These are phyloP conservation scores for Nyleta sp. DNA, from an alignment of 2,888 invertebrate genomes.

Conservation along the genomic window DNA sequence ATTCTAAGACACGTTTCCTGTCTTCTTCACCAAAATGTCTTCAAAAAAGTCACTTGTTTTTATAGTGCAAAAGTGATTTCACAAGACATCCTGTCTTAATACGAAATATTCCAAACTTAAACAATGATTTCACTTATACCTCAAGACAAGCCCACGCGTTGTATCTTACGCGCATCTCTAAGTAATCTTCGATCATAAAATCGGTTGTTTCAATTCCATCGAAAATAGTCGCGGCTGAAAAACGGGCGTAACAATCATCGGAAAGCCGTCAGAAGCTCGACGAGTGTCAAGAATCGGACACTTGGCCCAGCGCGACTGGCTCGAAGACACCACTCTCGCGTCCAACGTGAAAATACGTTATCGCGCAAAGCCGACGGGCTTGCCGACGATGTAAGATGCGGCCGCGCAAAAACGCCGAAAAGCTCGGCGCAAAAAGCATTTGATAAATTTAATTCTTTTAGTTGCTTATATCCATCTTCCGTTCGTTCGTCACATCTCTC, in stretches of 20 bases:
- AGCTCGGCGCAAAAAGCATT: constrained; percentile 28
- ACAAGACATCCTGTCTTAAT: too few species aligned
- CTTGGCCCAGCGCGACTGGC: neutral
- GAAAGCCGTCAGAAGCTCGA: constrained; percentile 11
- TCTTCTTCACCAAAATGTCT: too few species aligned
- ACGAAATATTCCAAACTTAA: too few species aligned
- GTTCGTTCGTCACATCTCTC: constrained; percentile 60
- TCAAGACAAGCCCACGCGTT: too few species aligned
- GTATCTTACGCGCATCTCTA: too few species aligned
- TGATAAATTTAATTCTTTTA: constrained; percentile 65
- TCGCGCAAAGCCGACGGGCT: constrained; percentile 23
- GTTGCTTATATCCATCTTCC: constrained; percentile 60
- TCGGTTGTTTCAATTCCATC: too few species aligned
- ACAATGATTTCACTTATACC: too few species aligned
- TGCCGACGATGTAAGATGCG: constrained; percentile 43
- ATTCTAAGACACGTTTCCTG: too few species aligned
- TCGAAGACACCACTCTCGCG: neutral
- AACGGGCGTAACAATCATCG: constrained; percentile 9
- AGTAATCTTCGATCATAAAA: too few species aligned
- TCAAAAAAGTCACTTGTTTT: too few species aligned
- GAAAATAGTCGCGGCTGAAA: too few species aligned
- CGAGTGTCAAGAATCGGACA: constrained; percentile 15
- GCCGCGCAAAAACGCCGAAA: constrained; percentile 18
- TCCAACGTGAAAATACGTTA: constrained; percentile 31
- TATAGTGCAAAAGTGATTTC: too few species aligned